A percentile compares a stretch with the other conserved stretches of the same genome.
Evolutionary conservation across 2,888 invertebrate genomes (phyloP).

Genomic region (Cantharis rufa): DNA sequence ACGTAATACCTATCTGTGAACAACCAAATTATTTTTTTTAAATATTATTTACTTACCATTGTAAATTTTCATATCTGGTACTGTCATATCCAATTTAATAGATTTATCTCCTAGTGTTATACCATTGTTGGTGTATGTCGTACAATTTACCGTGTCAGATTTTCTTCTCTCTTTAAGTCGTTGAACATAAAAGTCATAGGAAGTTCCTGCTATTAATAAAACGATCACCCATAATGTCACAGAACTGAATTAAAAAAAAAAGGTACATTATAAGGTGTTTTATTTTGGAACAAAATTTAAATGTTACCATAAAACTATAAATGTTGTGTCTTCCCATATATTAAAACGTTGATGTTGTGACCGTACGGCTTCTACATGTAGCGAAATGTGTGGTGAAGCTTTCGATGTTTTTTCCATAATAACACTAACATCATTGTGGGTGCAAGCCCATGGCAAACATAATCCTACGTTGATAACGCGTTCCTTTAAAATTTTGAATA

Average conservation of each 20-base stretch:
- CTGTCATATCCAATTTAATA: conserved; percentile 46
- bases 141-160: conserved; percentile 53
- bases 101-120: conserved; percentile 37
- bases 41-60: conserved; percentile 40
- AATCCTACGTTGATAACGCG: conserved; percentile 75
- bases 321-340: conserved; percentile 71
- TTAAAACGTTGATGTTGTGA: conserved; percentile 69
- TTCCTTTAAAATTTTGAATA: conserved; percentile 57
- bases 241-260: conserved; percentile 22
- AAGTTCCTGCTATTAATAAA: conserved; percentile 69
- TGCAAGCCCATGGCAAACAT: conserved; percentile 74
- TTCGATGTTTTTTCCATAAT: conserved; percentile 62
- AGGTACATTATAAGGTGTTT: neutral
- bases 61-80: conserved; percentile 50
- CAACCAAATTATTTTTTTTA: no score
- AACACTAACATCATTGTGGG: conserved; percentile 63
- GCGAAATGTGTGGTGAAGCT: conserved; percentile 57
- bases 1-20: no score
- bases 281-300: neutral
- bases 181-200: conserved; percentile 71
- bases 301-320: conserved; percentile 71
- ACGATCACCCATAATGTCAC: conserved; percentile 57
- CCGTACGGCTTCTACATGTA: conserved; percentile 68
- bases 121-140: conserved; percentile 56
- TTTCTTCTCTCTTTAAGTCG: conserved; percentile 57